Evolutionary conservation across 2,797 vertebrate genomes (phyloP), one percentile per base, ranked within the genome.

Genomic region (Rhabdophis nuchalis): DNA sequence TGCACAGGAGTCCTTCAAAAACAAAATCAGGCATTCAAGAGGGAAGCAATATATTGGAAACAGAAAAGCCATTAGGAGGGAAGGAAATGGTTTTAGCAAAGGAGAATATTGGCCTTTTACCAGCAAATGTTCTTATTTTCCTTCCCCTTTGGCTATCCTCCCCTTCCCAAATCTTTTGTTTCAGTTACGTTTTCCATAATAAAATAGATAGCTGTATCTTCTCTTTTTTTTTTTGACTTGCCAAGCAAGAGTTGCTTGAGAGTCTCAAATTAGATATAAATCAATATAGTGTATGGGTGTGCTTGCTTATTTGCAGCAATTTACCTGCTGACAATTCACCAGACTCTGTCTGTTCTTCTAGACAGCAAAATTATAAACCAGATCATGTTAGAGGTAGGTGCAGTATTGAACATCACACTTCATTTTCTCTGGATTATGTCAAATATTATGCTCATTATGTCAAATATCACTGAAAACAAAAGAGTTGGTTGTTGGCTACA

Each of bases 1-100:
- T 88, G 90, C 94, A 91, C 36, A 82, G 53, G 86, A 89, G 46
- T 92, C 92, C 94, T 96, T 95, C 72, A 92, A 88, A 92, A 95
- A 93, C 52, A 87, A 41, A 64, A 90, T 90, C 91, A 93, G 93
- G 91, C 20, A 88, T 92, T 86, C 91, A 92, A 95, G 32, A 95
- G 92, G 85, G 32, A 94, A 95, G 93, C 41, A 9, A 16, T 29
- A 0, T 23, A 89, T 91, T 90, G 90, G 41, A 27, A 92, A 92
- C 72, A 92, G n/a, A 85, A 0, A 91, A 94, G 11, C 60, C 72
- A 93, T 88, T 92, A 46, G 91, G 54, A 64, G 64, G 88, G 12
- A 72, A 23, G 4, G 64, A 72, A 20, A 92, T 89, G 77, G 18
- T 20, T 90, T 57, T 5, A 87, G 77, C 46, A 86, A 90, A 93